Evolutionary conservation across 2,113 vertebrate genomes (phyloP).

Genomic region (Heterocephalus glaber): DNA sequence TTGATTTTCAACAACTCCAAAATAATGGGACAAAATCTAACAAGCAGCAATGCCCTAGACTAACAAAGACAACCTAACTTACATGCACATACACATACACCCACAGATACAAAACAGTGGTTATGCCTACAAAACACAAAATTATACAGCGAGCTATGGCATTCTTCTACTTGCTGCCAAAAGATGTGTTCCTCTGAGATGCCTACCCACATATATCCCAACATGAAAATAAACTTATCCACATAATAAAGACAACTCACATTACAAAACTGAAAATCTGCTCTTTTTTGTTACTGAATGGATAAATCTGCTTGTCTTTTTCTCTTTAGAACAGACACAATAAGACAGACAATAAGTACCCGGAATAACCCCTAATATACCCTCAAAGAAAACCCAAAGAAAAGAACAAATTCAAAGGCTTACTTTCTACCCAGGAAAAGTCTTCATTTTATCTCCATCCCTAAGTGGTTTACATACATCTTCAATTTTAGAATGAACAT

Average conservation of each 20-base stretch:
- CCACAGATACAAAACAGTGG: background rate
- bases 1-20: constrained; percentile 18
- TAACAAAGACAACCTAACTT: background rate
- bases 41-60: background rate
- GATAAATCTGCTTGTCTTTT: background rate
- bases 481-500: background rate
- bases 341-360: background rate
- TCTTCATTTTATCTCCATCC: background rate
- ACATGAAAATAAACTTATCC: background rate
- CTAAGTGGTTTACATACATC: constrained; percentile 5
- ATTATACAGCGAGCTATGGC: background rate
- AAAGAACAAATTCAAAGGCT: background rate
- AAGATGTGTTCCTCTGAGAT: background rate
- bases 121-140: background rate
- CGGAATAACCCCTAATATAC: background rate
- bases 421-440: constrained; percentile 25
- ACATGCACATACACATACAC: background rate
- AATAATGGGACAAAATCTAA: background rate
- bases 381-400: background rate
- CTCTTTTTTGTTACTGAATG: background rate
- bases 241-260: background rate
- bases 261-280: background rate
- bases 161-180: background rate
- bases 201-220: background rate
- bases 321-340: background rate